Conservation (phyloP, 2,113 vertebrate genomes). For the Larimichthys crocea region DNA sequence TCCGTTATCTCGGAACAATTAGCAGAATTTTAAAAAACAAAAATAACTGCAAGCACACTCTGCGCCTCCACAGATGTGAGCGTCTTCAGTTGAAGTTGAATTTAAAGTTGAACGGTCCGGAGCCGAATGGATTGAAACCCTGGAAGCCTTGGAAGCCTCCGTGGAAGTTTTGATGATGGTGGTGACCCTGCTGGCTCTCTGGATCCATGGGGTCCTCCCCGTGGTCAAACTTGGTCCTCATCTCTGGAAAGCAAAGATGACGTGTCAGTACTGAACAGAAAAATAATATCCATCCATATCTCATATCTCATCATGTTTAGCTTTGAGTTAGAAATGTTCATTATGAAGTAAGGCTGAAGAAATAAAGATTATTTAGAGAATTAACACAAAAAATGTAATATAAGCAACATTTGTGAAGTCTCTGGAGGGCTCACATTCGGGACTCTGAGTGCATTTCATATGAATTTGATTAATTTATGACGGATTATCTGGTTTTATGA, state of each 20-base stretch:
- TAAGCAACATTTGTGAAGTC: background rate
- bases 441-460: background rate
- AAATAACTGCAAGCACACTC: too few species aligned
- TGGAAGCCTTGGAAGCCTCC: conserved; percentile 92
- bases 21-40: too few species aligned
- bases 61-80: background rate
- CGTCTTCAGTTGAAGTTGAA: conserved; percentile 93
- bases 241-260: conserved; percentile 85
- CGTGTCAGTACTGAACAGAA: background rate
- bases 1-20: too few species aligned
- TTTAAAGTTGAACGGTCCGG: conserved; percentile 97
- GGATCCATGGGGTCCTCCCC: conserved; percentile 97
- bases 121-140: conserved; percentile 97
- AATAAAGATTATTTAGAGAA: background rate
- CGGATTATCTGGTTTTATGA: background rate
- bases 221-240: conserved; percentile 95
- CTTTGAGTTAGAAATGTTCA: too few species aligned
- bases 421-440: background rate
- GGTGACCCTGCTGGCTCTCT: conserved; percentile 92
- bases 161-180: conserved; percentile 88
- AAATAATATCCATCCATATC: background rate
- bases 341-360: background rate
- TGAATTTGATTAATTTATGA: background rate
- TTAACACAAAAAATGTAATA: too few species aligned
- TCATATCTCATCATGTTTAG: background rate